phyloP scores from a whole-genome alignment of 2,888 invertebrate genomes.

The Ecliptopera silaceata region DNA sequence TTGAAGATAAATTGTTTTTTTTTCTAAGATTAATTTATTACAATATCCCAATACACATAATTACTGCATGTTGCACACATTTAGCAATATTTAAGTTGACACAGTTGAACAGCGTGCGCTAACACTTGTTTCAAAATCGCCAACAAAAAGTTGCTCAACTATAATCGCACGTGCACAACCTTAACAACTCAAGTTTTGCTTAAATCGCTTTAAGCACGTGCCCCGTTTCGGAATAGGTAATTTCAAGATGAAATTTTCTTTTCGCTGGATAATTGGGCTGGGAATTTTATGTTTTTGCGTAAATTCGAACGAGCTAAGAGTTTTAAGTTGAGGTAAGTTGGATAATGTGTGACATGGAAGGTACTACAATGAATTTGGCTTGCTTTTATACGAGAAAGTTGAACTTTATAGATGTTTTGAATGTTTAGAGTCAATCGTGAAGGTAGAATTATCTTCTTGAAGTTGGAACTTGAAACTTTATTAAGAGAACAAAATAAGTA shows the following conservation, averaged over 20 bases:
- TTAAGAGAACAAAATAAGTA: conserved; percentile 17
- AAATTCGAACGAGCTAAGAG: conserved; percentile 48
- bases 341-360: neutral
- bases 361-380: neutral
- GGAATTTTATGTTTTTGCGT: conserved; percentile 55
- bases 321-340: conserved; percentile 35
- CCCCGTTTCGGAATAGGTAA: conserved; percentile 53
- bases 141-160: conserved; percentile 6
- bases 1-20: no score
- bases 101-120: no score
- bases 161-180: conserved; percentile 12
- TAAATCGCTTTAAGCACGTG: conserved; percentile 51
- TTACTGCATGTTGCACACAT: no score
- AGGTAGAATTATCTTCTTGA: no score
- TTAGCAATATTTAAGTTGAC: no score
- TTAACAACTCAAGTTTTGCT: conserved; percentile 41
- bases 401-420: no score
- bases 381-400: no score
- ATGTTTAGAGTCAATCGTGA: no score
- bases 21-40: no score
- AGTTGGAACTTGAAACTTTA: no score
- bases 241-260: conserved; percentile 53
- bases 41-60: no score
- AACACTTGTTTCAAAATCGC: no score
- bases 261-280: conserved; percentile 52